phyloP scores from a whole-genome alignment of 2,888 invertebrate genomes.

The Scaptomyza polygonia region DNA sequence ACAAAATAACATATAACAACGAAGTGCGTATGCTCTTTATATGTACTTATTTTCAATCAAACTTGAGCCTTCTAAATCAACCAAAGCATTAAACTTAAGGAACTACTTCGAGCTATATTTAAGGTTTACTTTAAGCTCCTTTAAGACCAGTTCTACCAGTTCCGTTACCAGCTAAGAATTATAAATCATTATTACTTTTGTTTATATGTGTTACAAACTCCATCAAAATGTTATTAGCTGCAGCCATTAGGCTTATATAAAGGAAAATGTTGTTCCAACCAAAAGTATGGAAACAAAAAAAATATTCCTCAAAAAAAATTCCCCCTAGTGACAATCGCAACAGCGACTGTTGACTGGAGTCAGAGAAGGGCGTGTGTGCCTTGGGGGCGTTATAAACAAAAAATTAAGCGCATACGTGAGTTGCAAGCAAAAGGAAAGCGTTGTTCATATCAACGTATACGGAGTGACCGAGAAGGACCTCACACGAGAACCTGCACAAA shows the following conservation, averaged over 20 bases:
- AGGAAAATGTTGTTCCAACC: slow-evolving; percentile 20
- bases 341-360: slow-evolving; percentile 10
- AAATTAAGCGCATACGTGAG: slow-evolving; percentile 77
- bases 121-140: background rate
- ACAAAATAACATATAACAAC: background rate
- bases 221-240: slow-evolving; percentile 9
- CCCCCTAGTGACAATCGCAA: slow-evolving; percentile 60
- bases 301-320: background rate
- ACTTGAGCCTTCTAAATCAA: no score
- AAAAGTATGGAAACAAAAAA: slow-evolving; percentile 30
- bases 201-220: background rate
- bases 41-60: background rate
- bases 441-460: slow-evolving; percentile 8
- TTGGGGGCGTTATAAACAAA: slow-evolving; percentile 70
- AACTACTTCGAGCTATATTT: background rate
- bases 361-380: slow-evolving; percentile 22
- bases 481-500: slow-evolving; percentile 22
- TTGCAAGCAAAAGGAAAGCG: slow-evolving; percentile 47
- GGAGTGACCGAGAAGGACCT: slow-evolving; percentile 27
- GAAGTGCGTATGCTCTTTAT: slow-evolving; percentile 36
- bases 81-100: no score
- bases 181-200: background rate
- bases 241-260: slow-evolving; percentile 11
- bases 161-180: background rate
- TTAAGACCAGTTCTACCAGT: background rate